A percentile compares a stretch with the other conserved stretches of the same genome.
phyloP scores from a whole-genome alignment of 1,140 invertebrate genomes.

The Drosophila tsacasi region DNA sequence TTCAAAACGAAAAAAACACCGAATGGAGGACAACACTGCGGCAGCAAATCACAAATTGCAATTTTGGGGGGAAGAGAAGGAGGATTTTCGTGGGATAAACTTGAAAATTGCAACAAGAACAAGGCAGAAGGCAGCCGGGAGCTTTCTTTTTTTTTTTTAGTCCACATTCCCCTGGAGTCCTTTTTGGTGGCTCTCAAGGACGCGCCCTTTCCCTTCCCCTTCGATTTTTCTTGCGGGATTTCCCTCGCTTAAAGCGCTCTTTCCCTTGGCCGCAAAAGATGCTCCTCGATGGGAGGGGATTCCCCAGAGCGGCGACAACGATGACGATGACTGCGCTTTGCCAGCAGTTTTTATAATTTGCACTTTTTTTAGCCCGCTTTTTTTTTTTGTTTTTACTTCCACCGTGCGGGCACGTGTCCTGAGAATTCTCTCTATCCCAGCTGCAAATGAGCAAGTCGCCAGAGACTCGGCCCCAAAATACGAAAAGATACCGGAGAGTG shows the following conservation, averaged over 20 bases:
- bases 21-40: conserved; percentile 30
- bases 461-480: conserved; percentile 52
- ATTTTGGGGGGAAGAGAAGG: neutral
- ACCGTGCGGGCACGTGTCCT: conserved; percentile 50
- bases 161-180: conserved; percentile 31
- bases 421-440: conserved; percentile 46
- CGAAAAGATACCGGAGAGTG: neutral
- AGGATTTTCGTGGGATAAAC: conserved; percentile 38
- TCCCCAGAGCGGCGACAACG: conserved; percentile 55
- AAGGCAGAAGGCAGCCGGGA: conserved; percentile 20
- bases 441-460: conserved; percentile 76
- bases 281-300: conserved; percentile 23
- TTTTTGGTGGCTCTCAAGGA: conserved; percentile 50
- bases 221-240: neutral
- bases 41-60: conserved; percentile 55
- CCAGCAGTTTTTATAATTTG: conserved; percentile 82
- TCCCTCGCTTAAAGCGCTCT: conserved; percentile 47
- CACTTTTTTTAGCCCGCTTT: conserved; percentile 48
- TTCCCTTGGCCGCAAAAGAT: conserved; percentile 54
- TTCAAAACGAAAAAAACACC: neutral
- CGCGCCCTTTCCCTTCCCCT: conserved; percentile 14
- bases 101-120: conserved; percentile 67
- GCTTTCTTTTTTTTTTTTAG: neutral
- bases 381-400: conserved; percentile 14
- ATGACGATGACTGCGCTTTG: conserved; percentile 76